Percentiles rank a stretch among this genome's conserved stretches.
Evolutionary conservation across 2,113 vertebrate species (phyloP).

Genomic region (Eidolon helvum): DNA sequence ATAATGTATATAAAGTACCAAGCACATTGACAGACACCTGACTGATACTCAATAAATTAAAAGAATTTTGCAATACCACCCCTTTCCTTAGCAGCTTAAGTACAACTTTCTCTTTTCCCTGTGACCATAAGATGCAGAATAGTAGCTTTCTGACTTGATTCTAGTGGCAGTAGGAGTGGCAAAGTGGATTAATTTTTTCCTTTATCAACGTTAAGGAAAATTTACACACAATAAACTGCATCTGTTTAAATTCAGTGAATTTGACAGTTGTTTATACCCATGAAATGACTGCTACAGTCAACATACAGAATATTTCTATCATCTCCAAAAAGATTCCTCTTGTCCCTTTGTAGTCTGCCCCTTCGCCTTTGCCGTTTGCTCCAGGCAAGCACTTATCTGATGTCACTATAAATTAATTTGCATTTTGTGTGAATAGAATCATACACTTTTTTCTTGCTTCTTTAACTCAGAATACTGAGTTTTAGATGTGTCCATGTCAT

Average conservation of each 20-base stretch:
- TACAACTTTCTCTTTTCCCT: neutral
- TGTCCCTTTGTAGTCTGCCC: neutral
- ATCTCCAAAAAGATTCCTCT: neutral
- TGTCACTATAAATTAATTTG: neutral
- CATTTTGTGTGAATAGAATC: neutral
- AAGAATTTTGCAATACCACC: neutral
- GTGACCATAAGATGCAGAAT: neutral
- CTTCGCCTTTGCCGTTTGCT: neutral
- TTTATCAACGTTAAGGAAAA: neutral
- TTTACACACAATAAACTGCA: neutral
- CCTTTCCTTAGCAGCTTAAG: neutral
- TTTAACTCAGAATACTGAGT: neutral
- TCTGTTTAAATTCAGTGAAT: neutral
- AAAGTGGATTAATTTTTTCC: neutral
- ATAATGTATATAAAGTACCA: neutral
- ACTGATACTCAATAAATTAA: neutral
- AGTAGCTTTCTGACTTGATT: neutral
- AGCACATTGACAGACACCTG: neutral
- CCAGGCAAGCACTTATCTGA: neutral
- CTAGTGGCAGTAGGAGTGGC: neutral
- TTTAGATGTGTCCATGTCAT: neutral
- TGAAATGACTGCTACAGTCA: neutral
- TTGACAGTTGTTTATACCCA: neutral
- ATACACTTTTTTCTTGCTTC: neutral
- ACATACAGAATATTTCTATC: neutral